A percentile compares a stretch with the other conserved stretches of the same genome.
Evolutionary conservation across 2,888 invertebrate genomes (phyloP).

Genomic region (Cantharis lateralis): DNA sequence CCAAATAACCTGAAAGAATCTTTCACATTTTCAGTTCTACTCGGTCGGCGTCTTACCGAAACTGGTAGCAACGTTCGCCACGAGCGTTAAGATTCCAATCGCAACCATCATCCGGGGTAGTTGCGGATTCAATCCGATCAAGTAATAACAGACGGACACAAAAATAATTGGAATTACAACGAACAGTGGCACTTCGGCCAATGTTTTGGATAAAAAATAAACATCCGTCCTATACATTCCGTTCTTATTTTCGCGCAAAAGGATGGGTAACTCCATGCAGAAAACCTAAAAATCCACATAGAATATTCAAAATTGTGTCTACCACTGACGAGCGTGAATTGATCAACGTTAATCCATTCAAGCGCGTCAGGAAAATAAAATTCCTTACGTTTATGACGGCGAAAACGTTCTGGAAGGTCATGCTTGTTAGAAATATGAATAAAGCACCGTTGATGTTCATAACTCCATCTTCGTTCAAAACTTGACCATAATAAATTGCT

Average conservation of each 20-base stretch:
- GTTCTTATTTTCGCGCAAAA: conserved; percentile 84
- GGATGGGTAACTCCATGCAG: conserved; percentile 85
- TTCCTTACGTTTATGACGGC: conserved; percentile 86
- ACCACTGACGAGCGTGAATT: no score
- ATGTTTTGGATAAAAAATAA: conserved; percentile 88
- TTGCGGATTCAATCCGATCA: conserved; percentile 80
- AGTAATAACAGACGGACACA: conserved; percentile 82
- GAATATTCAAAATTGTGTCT: no score
- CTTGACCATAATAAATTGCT: conserved; percentile 83
- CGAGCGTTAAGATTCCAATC: conserved; percentile 75
- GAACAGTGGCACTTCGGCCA: conserved; percentile 88
- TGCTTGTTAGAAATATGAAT: conserved; percentile 89
- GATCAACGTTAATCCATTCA: no score
- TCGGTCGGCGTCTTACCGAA: conserved; percentile 68
- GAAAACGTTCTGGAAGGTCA: conserved; percentile 93
- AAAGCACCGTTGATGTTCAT: conserved; percentile 93
- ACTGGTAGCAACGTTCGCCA: conserved; percentile 86
- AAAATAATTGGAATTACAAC: conserved; percentile 82
- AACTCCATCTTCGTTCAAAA: conserved; percentile 82
- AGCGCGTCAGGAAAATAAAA: no score
- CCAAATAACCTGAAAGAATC: background rate
- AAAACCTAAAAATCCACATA: no score
- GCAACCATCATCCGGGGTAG: conserved; percentile 74
- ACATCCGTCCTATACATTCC: conserved; percentile 91
- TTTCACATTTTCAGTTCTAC: background rate